These are phyloP conservation scores for Takifugu flavidus DNA, from an alignment of 2,113 vertebrate genomes.

Conservation along the genomic window DNA sequence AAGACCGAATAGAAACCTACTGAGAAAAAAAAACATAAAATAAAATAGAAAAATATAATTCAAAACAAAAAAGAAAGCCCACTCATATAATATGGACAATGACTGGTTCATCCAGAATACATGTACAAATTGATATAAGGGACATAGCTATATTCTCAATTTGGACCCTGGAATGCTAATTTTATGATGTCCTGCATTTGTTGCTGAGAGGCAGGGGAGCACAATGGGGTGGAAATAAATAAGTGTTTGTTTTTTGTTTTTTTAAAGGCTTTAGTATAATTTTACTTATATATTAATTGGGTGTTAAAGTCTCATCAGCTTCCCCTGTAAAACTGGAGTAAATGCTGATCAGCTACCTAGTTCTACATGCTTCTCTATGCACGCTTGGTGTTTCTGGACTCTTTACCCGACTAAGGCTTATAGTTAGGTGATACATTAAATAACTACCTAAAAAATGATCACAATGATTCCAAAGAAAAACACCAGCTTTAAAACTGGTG, in stretches of 20 bases:
- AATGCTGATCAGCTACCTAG: constrained; percentile 71
- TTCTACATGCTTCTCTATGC: constrained; percentile 61
- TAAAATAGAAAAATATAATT: background rate
- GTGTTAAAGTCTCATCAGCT: constrained; percentile 67
- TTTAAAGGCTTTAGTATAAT: constrained; percentile 68
- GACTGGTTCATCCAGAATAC: constrained; percentile 42
- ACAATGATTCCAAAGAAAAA: constrained; percentile 51
- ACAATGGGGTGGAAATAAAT: constrained; percentile 78
- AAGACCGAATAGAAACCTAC: constrained; percentile 56
- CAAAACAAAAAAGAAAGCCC: background rate
- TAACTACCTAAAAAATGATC: constrained; percentile 60
- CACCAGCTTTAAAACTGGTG: constrained; percentile 47
- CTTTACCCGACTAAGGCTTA: constrained; percentile 40
- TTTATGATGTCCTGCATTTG: constrained; percentile 31
- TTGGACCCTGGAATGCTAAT: constrained; percentile 18
- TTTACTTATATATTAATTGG: constrained; percentile 78
- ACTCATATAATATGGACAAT: constrained; percentile 16
- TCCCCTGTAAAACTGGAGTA: constrained; percentile 80
- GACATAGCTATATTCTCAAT: no score
- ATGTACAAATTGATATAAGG: constrained; percentile 45
- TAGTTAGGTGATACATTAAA: constrained; percentile 62
- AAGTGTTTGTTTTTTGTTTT: constrained; percentile 48
- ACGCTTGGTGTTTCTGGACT: constrained; percentile 60
- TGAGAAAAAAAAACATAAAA: constrained; percentile 17
- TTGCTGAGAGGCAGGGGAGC: constrained; percentile 33